Percentiles rank a stretch among this genome's conserved stretches.
These are phyloP conservation scores for Rynchops niger DNA, from an alignment of 2,113 vertebrate species.

Conservation along the genomic window DNA sequence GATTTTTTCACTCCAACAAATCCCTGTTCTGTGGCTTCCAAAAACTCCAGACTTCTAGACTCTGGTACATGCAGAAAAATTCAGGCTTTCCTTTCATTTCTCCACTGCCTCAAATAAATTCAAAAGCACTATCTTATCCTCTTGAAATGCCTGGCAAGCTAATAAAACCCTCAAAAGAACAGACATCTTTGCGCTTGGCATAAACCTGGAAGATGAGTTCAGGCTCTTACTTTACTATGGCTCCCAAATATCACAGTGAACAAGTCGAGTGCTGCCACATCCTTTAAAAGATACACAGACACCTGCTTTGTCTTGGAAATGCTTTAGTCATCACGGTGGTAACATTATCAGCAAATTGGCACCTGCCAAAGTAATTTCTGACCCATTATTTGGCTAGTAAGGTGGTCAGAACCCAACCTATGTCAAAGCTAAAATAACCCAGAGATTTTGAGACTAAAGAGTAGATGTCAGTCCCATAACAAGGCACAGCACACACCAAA, in stretches of 20 bases:
- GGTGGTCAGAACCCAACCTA: background rate
- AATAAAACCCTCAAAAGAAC: background rate
- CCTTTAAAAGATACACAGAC: background rate
- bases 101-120: background rate
- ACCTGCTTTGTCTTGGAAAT: background rate
- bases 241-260: background rate
- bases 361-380: background rate
- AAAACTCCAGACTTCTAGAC: background rate
- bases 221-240: background rate
- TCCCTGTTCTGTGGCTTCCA: background rate
- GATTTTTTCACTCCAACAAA: background rate
- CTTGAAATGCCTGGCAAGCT: background rate
- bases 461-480: background rate
- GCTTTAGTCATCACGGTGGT: background rate
- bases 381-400: background rate
- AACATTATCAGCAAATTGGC: background rate
- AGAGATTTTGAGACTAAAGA: background rate
- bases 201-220: background rate
- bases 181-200: background rate
- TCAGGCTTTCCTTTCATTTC: background rate
- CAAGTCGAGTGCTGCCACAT: background rate
- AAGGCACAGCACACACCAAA: background rate
- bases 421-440: background rate
- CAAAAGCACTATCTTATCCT: background rate
- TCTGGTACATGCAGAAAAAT: background rate